Percentiles rank a stretch among this genome's conserved stretches.
Evolutionary conservation across 2,797 vertebrate genomes (phyloP).

Genomic region (Tympanoctomys barrerae): DNA sequence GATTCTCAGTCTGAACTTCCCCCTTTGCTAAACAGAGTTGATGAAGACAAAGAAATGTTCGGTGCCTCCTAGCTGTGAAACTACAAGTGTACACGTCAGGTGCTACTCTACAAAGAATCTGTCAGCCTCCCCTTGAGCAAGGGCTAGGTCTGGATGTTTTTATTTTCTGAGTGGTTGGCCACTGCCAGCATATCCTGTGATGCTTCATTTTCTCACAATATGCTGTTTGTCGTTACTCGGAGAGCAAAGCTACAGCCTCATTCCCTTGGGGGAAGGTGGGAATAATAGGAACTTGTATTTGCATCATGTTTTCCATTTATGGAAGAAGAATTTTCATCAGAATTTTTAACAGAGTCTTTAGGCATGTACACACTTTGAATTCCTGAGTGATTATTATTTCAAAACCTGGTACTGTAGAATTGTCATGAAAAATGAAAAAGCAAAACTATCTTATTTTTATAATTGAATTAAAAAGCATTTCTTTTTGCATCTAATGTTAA

Average conservation of each 20-base stretch:
- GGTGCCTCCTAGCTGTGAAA: background rate
- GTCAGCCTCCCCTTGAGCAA: too few relatives aligned
- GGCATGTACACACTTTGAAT: background rate
- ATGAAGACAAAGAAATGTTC: background rate
- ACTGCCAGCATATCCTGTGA: fast-evolving
- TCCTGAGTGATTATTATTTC: background rate
- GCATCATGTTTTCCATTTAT: background rate
- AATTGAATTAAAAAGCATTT: background rate
- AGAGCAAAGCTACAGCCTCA: background rate
- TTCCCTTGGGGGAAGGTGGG: background rate
- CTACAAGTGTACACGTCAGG: fast-evolving
- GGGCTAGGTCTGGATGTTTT: fast-evolving
- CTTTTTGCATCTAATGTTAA: background rate
- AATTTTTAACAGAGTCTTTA: background rate
- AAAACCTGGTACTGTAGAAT: background rate
- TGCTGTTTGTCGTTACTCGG: background rate
- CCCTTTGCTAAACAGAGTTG: fast-evolving
- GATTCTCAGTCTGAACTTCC: too few relatives aligned
- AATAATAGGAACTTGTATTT: background rate
- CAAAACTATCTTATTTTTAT: background rate
- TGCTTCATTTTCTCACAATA: constrained; percentile 1
- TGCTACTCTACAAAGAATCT: fast-evolving
- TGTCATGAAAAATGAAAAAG: background rate
- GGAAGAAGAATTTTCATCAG: background rate
- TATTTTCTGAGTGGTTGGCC: background rate